Evolutionary conservation across 1,140 invertebrate species (phyloP), one percentile per base, ranked within the genome.

Genomic region (Drosophila sulfurigaster): DNA sequence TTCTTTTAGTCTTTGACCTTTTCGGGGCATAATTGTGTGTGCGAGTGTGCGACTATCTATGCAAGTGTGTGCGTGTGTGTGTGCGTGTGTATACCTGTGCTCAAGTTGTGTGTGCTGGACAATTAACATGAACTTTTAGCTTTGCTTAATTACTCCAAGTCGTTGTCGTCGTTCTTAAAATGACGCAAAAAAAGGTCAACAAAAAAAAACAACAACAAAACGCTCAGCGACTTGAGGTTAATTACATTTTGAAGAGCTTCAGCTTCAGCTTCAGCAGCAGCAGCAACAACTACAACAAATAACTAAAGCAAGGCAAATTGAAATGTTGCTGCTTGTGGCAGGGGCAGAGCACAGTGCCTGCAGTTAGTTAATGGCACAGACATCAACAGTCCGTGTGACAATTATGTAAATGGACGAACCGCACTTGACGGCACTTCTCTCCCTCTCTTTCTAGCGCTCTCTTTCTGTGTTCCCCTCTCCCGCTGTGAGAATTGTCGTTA

Each of bases 101-200:
- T 73, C 15, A 45, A 59, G 38, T 63, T 25, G 35, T 60, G 69
- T 75, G 69, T 75, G 52, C 66, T 83, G 83, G 83, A 89, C 83
- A 88, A 88, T 88, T 88, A 88, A 89, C 83, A 88, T 88, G 83
- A 88, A 88, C 81, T 88, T 88, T 88, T 89, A 89, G 83, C 83
- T 88, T 89, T 88, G 85, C 83, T 88, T 88, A 88, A 88, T 88
- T 88, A 88, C 85, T 88, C 63, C 48, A 83, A 81, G 73, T 66
- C 64, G 79, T 45, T 72, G 66, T 79, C 80, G 80, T 77, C 74
- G 82, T 87, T 87, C 83, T 88, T 82, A 89, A 83, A 89, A 69
- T 83, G 85, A 83, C 83, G 83, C 83, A 87, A 87, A 86, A 80
- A 64, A 38, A 49, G 45, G 60, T 63, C 64, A 32, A 54, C 41